phyloP scores from a whole-genome alignment of 2,113 vertebrate genomes.

The Pandion haliaetus region DNA sequence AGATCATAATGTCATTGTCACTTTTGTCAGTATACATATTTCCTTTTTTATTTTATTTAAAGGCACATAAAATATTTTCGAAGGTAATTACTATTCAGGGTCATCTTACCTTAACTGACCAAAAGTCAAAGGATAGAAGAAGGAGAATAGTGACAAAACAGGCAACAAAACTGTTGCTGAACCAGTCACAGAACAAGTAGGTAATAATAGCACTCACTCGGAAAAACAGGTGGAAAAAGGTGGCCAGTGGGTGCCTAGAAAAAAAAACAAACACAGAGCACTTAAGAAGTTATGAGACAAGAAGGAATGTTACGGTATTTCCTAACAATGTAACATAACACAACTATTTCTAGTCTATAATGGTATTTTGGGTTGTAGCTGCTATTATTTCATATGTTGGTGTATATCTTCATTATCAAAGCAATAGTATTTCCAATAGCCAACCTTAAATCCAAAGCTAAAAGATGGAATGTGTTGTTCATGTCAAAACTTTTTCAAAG shows the following conservation, averaged over 20 bases:
- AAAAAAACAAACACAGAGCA: neutral
- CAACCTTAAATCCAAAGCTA: neutral
- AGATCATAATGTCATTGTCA: neutral
- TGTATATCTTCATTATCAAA: neutral
- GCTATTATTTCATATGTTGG: neutral
- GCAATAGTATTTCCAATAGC: neutral
- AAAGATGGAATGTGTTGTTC: neutral
- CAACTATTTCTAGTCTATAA: neutral
- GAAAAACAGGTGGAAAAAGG: conserved; percentile 92
- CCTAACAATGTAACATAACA: neutral
- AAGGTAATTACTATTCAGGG: neutral
- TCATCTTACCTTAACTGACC: conserved; percentile 90
- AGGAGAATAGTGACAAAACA: conserved; percentile 88
- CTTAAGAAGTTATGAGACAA: neutral
- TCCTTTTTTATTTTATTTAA: neutral
- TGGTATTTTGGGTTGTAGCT: neutral
- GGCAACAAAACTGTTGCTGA: conserved; percentile 86
- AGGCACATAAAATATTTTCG: neutral
- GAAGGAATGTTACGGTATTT: neutral
- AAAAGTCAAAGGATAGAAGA: conserved; percentile 92
- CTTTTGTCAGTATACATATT: neutral
- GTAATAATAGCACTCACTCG: conserved; percentile 84
- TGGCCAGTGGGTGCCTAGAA: conserved; percentile 85
- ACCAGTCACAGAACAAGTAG: conserved; percentile 84
- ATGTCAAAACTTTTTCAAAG: neutral